A percentile compares a stretch with the other conserved stretches of the same genome.
Evolutionary conservation across 2,113 vertebrate genomes (phyloP).

Genomic region (Collichthys lucidus): DNA sequence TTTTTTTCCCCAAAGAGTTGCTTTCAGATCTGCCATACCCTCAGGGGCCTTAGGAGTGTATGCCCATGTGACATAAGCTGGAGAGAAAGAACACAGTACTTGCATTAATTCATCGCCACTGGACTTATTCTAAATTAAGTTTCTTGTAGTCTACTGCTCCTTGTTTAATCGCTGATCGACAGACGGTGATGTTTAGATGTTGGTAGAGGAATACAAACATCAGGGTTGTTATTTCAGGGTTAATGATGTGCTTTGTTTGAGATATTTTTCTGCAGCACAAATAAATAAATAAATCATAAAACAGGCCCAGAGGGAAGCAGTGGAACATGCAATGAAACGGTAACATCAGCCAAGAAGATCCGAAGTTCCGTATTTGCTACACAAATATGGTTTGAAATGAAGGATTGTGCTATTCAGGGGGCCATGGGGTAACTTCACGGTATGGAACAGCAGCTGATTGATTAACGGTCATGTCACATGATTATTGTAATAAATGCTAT

Average conservation of each 20-base stretch:
- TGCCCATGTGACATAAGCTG: not conserved
- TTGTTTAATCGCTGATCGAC: conserved; percentile 24
- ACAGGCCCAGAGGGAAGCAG: not conserved
- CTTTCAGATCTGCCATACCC: conserved; percentile 17
- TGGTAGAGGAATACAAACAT: not conserved
- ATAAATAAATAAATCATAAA: not conserved
- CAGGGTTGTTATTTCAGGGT: not conserved
- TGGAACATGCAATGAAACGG: not conserved
- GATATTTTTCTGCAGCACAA: not conserved
- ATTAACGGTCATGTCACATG: conserved; percentile 5
- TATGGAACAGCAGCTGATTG: conserved; percentile 7
- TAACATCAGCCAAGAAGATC: not conserved
- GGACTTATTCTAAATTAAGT: conserved; percentile 17
- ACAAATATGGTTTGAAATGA: conserved; percentile 25
- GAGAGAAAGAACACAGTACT: conserved; percentile 28
- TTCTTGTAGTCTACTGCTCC: conserved; percentile 32
- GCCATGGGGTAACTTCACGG: not conserved
- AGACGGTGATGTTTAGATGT: conserved; percentile 20
- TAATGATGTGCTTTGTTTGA: conserved; percentile 12
- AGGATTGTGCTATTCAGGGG: conserved; percentile 18
- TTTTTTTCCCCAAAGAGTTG: conserved; percentile 29
- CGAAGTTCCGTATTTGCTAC: not conserved
- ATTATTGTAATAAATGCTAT: conserved; percentile 19
- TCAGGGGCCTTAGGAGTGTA: conserved; percentile 17
- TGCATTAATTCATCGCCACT: conserved; percentile 6